Percentiles rank a stretch among this genome's conserved stretches.
Evolutionary conservation across 2,888 invertebrate genomes (phyloP).

Genomic region (Sicus ferrugineus): DNA sequence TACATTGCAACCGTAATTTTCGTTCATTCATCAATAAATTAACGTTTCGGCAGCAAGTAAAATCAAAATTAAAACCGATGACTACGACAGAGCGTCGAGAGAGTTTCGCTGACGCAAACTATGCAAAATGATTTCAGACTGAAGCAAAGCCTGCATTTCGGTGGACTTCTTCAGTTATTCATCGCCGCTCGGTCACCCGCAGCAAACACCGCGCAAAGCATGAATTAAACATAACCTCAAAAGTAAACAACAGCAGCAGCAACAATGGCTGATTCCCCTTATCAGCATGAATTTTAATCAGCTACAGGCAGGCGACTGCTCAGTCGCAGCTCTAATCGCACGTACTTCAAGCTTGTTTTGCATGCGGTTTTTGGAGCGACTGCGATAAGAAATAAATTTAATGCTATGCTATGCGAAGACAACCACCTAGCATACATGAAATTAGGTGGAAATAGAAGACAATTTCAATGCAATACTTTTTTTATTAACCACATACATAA

Average conservation of each 20-base stretch:
- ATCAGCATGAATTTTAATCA: slow-evolving; percentile 21
- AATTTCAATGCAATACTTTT: background rate
- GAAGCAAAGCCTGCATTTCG: background rate
- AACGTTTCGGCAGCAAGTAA: background rate
- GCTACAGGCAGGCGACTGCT: too few relatives aligned
- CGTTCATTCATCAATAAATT: background rate
- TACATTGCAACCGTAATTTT: too few relatives aligned
- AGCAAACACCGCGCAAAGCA: background rate
- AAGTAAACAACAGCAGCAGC: background rate
- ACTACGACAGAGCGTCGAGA: background rate
- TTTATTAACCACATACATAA: background rate
- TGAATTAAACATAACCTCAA: slow-evolving; percentile 31
- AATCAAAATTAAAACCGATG: background rate
- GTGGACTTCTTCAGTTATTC: background rate
- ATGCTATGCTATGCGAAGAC: background rate
- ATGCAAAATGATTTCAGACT: background rate
- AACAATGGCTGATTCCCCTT: background rate
- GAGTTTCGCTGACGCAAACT: slow-evolving; percentile 15
- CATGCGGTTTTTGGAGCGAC: background rate
- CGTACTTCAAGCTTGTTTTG: slow-evolving; percentile 22
- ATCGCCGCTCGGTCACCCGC: background rate
- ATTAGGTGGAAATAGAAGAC: background rate
- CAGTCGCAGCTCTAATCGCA: background rate
- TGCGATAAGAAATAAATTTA: background rate
- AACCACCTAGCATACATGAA: background rate